A percentile compares a stretch with the other conserved stretches of the same genome.
Conservation (phyloP, 1,140 invertebrate species). For the Monochamus saltuarius region DNA sequence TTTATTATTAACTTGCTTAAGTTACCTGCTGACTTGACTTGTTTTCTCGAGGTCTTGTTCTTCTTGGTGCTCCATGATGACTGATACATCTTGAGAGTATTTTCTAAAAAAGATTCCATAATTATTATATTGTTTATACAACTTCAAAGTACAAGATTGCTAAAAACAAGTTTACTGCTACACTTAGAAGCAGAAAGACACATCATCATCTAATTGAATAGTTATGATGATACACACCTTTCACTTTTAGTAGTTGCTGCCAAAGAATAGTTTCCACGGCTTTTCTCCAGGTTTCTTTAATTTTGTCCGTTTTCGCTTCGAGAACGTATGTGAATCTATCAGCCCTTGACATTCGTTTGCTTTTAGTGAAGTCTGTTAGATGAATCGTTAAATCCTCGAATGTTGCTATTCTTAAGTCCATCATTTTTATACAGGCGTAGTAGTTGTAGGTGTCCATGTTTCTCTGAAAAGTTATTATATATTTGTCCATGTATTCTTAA, state of each 20-base stretch:
- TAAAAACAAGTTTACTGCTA: not conserved
- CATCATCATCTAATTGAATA: not conserved
- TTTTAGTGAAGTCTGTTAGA: conserved; percentile 38
- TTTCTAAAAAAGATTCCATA: not conserved
- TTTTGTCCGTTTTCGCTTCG: conserved; percentile 38
- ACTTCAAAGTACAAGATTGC: not conserved
- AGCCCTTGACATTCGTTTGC: conserved; percentile 31
- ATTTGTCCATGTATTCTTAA: not conserved
- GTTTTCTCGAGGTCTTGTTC: not conserved
- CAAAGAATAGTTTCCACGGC: conserved; percentile 41
- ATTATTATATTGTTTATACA: not conserved
- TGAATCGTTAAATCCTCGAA: conserved; percentile 37
- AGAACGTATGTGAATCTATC: conserved; percentile 32
- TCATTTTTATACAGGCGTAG: conserved; percentile 36
- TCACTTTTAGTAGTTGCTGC: conserved; percentile 38
- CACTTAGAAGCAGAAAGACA: not conserved
- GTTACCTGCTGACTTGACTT: too few relatives aligned
- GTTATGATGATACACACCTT: conserved; percentile 32
- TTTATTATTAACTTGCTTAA: too few relatives aligned
- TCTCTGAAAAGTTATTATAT: conserved; percentile 27
- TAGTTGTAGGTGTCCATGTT: conserved; percentile 36
- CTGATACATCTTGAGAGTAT: not conserved
- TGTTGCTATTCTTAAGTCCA: conserved; percentile 38
- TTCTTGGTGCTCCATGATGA: not conserved
- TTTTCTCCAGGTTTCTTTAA: conserved; percentile 37